phyloP scores from a whole-genome alignment of 2,113 vertebrate species.

The Uria aalge region DNA sequence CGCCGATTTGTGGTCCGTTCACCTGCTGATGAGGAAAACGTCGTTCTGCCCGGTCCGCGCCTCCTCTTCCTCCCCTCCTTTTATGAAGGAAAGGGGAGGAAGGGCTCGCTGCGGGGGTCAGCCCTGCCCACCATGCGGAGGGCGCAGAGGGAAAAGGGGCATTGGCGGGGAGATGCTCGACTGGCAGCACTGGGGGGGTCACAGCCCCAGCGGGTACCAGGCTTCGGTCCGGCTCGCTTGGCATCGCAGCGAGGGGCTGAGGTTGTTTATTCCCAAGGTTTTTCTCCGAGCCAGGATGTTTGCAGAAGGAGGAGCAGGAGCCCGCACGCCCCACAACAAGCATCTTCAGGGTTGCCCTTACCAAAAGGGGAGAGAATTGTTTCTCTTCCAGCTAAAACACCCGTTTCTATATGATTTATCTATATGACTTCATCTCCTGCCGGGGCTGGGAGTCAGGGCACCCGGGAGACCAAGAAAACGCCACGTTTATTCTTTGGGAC shows the following conservation, averaged over 20 bases:
- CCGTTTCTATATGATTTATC: neutral
- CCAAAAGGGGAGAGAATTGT: neutral
- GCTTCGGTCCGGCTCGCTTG: accelerated
- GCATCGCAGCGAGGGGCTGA: accelerated
- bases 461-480: neutral
- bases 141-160: accelerated
- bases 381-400: accelerated
- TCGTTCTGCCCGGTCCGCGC: neutral
- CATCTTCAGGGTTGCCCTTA: neutral
- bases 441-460: neutral
- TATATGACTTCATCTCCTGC: accelerated
- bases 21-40: neutral
- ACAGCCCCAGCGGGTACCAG: neutral
- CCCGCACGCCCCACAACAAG: too few relatives aligned
- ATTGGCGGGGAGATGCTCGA: accelerated
- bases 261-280: accelerated
- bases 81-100: accelerated
- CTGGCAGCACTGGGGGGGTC: accelerated
- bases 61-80: neutral
- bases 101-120: neutral
- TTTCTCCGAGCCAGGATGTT: accelerated
- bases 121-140: accelerated
- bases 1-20: neutral
- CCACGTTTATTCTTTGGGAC: accelerated
- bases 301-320: neutral